Evolutionary conservation across 2,888 invertebrate genomes (phyloP), one percentile per base, ranked within the genome.

Genomic region (Altica lythri): DNA sequence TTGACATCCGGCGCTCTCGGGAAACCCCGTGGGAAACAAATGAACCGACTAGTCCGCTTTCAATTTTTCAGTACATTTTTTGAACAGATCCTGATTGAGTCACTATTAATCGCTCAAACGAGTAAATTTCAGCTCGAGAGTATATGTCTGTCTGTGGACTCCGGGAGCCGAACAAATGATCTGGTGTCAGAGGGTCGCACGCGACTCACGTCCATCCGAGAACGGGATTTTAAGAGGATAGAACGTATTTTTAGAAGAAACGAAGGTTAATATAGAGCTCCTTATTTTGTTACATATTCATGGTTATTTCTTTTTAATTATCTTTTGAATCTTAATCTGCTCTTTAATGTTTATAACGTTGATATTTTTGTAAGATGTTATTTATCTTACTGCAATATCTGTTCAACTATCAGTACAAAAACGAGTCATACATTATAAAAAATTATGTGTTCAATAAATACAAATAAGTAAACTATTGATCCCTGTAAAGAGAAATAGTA

Each of bases 101-200:
- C 63, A 59, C 66, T 66, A 69, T 67, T 68, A 70, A 68, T 69
- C 68, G 68, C 66, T 65, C 65, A 64, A 44, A 17, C 17, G 25
- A 17, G 44, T 17, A 14, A 25, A 19, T 17, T 14, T 37, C 18
- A 37, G 19, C 10, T 10, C n/a, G 29, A n/a, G 10, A 29, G 29
- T 29, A 10, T 40, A 13, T 45, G 19, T 16, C 10, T 16, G 22
- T 59, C 64, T 64, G 64, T 61, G 63, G 64, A 65, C 66, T 68
- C 67, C 25, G 40, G 37, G 64, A 64, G 63, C 57, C 60, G 63
- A 68, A 72, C 71, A 72, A 72, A 72, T 72, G 71, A 68, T 64
- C 67, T 64, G 63, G 69, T 70, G 72, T 72, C 72, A 69, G 68
- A 61, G 71, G 72, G 72, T 68, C 69, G 68, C 71, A 69, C 69